Percentiles rank a stretch among this genome's conserved stretches.
Conservation (phyloP, 2,797 vertebrate genomes). For the Notolepis coatsorum region DNA sequence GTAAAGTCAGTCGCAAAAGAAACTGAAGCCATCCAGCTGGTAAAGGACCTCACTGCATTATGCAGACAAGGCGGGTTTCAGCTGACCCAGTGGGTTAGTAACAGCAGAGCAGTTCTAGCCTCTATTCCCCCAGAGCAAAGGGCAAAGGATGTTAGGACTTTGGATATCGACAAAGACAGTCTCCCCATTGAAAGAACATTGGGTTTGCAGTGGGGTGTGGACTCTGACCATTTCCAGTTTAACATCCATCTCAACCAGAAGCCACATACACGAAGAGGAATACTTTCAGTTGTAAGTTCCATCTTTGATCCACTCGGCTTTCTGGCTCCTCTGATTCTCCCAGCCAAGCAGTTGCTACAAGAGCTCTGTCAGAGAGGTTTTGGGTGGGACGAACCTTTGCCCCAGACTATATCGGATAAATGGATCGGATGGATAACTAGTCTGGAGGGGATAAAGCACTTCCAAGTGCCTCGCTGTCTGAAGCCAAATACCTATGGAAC, state of each 20-base stretch:
- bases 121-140: not conserved
- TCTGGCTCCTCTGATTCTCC: slow-evolving; percentile 2
- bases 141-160: not conserved
- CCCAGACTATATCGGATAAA: not conserved
- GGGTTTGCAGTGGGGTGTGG: slow-evolving; percentile 1
- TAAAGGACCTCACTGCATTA: not conserved
- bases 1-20: not conserved
- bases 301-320: slow-evolving; percentile 8
- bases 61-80: slow-evolving; percentile 7
- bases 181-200: slow-evolving; percentile 4
- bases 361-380: not conserved
- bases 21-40: slow-evolving; percentile 4
- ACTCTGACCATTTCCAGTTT: not conserved
- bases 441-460: not conserved
- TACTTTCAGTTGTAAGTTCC: slow-evolving; percentile 7
- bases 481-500: not conserved
- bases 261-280: not conserved
- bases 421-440: not conserved
- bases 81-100: slow-evolving; percentile 2
- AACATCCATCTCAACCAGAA: not conserved
- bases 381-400: slow-evolving; percentile 9
- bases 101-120: not conserved
- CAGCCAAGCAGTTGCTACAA: slow-evolving; percentile 1
- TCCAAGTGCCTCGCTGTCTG: not conserved
- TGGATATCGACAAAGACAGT: not conserved